Conservation (phyloP, 2,113 vertebrate species). For the Phrynosoma platyrhinos region DNA sequence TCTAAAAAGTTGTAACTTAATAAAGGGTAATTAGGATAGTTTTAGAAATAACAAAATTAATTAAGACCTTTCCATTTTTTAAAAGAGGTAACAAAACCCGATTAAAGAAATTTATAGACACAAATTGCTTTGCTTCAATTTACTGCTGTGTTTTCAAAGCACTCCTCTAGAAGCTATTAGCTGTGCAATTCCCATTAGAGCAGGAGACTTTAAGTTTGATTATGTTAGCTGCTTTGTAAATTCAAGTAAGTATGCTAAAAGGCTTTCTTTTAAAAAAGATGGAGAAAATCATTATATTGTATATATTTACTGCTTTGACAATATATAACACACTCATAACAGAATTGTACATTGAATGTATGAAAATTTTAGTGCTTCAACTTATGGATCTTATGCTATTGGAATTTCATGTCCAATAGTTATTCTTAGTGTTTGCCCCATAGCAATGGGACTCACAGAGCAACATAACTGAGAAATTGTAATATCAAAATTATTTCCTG, state of each 20-base stretch:
- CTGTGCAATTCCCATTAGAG: conserved; percentile 38
- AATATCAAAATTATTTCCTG: neutral
- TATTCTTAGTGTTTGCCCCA: neutral
- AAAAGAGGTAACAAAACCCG: conserved; percentile 8
- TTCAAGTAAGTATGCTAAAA: conserved; percentile 36
- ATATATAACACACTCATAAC: neutral
- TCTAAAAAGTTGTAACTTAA: conserved; percentile 51
- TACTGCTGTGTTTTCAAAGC: conserved; percentile 52
- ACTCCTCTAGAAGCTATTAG: neutral
- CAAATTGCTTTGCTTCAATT: conserved; percentile 11
- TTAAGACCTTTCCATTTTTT: neutral
- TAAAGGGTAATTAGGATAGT: conserved; percentile 40
- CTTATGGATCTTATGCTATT: neutral
- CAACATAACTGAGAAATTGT: neutral
- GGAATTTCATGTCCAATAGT: neutral
- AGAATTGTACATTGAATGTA: neutral
- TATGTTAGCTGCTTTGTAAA: conserved; percentile 57
- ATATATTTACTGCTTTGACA: neutral
- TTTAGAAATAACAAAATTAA: conserved; percentile 46
- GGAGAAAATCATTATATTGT: conserved; percentile 1
- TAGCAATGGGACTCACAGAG: neutral
- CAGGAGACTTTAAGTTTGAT: conserved; percentile 49
- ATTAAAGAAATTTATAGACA: conserved; percentile 12
- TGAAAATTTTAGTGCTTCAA: neutral
- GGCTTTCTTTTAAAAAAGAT: neutral